Conservation (phyloP, 2,113 vertebrate genomes). For the Paracanthobrama guichenoti region DNA sequence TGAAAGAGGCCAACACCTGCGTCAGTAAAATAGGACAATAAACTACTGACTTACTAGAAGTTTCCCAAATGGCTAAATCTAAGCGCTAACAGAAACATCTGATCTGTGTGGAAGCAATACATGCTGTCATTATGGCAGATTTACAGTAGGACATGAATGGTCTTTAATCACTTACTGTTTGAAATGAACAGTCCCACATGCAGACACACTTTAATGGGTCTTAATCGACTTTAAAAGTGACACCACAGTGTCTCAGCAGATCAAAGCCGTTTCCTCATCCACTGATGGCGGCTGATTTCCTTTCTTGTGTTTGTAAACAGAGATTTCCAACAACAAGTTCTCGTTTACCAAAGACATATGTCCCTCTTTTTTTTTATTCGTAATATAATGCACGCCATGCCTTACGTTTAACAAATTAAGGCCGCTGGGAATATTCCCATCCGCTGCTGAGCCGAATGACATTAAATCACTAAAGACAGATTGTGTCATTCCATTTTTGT, state of each 20-base stretch:
- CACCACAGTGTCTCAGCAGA: conserved; percentile 68
- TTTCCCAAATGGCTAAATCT: conserved; percentile 2
- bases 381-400: conserved; percentile 61
- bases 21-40: conserved; percentile 54
- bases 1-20: conserved; percentile 52
- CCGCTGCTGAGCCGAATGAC: conserved; percentile 62
- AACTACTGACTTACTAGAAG: conserved; percentile 15
- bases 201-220: conserved; percentile 68
- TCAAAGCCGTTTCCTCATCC: conserved; percentile 64
- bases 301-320: conserved; percentile 55
- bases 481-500: conserved; percentile 74
- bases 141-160: conserved; percentile 34
- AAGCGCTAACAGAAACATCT: conserved; percentile 11
- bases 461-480: conserved; percentile 76
- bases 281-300: conserved; percentile 64
- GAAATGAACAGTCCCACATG: conserved; percentile 63
- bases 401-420: conserved; percentile 70
- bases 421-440: conserved; percentile 70
- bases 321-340: conserved; percentile 53
- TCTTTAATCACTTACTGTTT: conserved; percentile 72
- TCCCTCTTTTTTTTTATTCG: conserved; percentile 65
- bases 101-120: conserved; percentile 28
- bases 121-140: conserved; percentile 41
- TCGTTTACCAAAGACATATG: conserved; percentile 67
- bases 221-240: conserved; percentile 76